These are phyloP conservation scores for Shinisaurus crocodilurus DNA, from an alignment of 2,113 vertebrate species.

Conservation along the genomic window DNA sequence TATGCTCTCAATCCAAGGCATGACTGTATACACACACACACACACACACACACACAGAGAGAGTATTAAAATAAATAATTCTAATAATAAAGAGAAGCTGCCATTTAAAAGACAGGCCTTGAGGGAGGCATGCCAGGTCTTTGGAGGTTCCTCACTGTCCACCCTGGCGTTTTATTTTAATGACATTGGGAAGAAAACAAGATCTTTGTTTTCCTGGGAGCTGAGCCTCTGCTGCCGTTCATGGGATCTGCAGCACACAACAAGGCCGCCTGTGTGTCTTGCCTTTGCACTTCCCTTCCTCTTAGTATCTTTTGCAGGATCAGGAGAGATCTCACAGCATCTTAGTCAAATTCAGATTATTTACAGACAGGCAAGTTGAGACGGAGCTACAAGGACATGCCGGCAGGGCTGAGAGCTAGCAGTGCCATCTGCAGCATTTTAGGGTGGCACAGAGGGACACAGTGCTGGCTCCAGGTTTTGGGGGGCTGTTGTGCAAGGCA, in stretches of 20 bases:
- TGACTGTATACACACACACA: too few species aligned
- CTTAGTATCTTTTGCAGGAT: neutral
- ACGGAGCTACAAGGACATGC: neutral
- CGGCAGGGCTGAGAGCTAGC: neutral
- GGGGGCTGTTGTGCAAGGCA: too few species aligned
- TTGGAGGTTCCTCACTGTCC: neutral
- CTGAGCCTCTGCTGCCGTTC: neutral
- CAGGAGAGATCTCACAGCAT: neutral
- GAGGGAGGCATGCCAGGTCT: neutral
- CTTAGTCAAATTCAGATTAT: neutral
- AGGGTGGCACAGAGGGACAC: neutral
- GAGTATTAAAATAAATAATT: too few species aligned
- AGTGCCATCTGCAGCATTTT: neutral
- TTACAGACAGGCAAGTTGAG: neutral
- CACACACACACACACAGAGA: too few species aligned
- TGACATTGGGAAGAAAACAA: neutral
- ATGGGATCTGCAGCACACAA: neutral
- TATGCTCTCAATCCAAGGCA: too few species aligned
- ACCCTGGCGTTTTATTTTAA: neutral
- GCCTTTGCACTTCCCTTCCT: neutral
- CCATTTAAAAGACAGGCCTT: neutral
- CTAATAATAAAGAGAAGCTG: neutral
- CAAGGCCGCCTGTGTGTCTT: neutral
- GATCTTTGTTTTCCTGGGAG: constrained; percentile 6
- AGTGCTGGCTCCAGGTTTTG: too few species aligned